phyloP scores from a whole-genome alignment of 1,140 invertebrate species.

The Periplaneta americana region DNA sequence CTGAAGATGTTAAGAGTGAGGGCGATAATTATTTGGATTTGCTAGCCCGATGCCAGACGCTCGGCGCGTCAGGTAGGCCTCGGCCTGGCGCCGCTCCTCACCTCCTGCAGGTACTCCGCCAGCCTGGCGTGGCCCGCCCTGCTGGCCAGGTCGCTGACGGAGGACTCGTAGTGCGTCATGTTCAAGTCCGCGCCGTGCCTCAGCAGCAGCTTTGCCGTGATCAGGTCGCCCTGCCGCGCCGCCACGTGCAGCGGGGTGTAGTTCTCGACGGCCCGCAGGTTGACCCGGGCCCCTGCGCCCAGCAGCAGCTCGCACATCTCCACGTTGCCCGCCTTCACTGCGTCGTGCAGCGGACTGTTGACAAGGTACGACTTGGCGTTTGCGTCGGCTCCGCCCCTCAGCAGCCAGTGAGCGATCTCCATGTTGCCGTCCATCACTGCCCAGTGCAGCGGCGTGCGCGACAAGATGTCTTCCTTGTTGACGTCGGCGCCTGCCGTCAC shows the following conservation, averaged over 20 bases:
- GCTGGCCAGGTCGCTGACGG: no score
- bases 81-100: no score
- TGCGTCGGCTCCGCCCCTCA: neutral
- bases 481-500: neutral
- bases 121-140: no score
- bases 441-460: slow-evolving; percentile 2
- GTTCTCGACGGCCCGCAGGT: neutral
- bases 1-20: no score
- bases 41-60: no score
- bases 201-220: neutral
- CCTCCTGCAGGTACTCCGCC: no score
- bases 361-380: no score
- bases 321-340: neutral
- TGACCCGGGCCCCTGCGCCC: neutral
- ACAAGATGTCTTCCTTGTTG: neutral
- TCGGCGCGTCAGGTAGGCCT: no score
- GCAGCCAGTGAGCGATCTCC: neutral
- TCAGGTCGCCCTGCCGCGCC: neutral
- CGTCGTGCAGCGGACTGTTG: neutral
- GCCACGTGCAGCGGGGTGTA: neutral
- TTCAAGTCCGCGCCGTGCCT: neutral
- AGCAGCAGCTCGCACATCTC: neutral
- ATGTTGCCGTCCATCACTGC: neutral
- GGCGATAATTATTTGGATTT: no score
- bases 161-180: neutral